Conservation (phyloP, 2,797 vertebrate genomes). For the Tokudaia muenninki region DNA sequence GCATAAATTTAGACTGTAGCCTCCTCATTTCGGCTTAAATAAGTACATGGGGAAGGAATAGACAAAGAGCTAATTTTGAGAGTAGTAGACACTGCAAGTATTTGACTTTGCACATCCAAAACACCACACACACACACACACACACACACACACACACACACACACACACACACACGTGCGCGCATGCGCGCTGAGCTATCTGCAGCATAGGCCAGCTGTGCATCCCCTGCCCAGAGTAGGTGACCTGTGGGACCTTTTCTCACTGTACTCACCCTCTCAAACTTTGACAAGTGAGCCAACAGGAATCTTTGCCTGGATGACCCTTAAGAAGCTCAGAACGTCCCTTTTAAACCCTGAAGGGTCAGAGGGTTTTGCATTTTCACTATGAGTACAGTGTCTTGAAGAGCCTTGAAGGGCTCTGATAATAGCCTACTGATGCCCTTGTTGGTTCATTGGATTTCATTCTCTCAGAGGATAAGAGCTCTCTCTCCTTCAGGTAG, state of each 20-base stretch:
- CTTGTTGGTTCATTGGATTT: slow-evolving; percentile 9
- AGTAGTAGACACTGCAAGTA: not conserved
- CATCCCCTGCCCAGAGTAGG: not conserved
- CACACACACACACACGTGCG: not conserved
- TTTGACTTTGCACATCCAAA: not conserved
- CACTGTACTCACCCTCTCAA: not conserved
- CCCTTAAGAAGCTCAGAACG: not conserved
- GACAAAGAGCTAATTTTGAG: not conserved
- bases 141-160: not conserved
- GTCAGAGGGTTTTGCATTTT: not conserved
- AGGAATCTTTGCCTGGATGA: too few relatives aligned
- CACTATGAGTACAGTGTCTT: not conserved
- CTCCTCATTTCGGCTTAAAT: slow-evolving; percentile 32
- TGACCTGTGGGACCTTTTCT: not conserved
- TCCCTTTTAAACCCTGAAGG: not conserved
- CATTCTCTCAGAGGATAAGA: slow-evolving; percentile 9
- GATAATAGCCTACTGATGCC: slow-evolving; percentile 23
- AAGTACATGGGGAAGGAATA: not conserved
- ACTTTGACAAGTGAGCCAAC: not conserved
- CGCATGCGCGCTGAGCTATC: fast-evolving
- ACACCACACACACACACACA: not conserved
- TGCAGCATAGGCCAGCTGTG: not conserved
- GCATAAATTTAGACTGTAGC: not conserved
- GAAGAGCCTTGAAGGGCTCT: slow-evolving; percentile 26
- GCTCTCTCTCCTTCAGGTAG: not conserved